Conservation (phyloP, 2,888 invertebrate genomes). For the Dicycla oo region DNA sequence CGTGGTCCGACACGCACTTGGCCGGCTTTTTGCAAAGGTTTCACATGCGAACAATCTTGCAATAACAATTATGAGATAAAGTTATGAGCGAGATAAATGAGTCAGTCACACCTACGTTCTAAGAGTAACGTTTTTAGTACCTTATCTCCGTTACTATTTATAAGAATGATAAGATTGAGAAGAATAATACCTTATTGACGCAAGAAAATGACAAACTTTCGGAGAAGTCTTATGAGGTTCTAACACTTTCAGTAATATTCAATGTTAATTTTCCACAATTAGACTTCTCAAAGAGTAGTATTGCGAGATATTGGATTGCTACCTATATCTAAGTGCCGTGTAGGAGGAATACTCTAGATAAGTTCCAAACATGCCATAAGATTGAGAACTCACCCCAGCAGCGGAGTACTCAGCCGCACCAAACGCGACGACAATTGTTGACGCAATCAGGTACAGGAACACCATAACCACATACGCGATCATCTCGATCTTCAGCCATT, state of each 20-base stretch:
- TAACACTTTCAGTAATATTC: background rate
- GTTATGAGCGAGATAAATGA: background rate
- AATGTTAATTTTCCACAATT: background rate
- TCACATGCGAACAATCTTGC: background rate
- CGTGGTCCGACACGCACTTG: too few relatives aligned
- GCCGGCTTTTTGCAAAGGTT: background rate
- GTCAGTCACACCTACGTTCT: constrained; percentile 10
- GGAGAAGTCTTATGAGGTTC: background rate
- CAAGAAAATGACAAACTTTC: constrained; percentile 3
- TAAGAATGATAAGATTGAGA: background rate
- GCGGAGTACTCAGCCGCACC: constrained; percentile 92
- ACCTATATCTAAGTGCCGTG: background rate
- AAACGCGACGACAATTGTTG: constrained; percentile 93
- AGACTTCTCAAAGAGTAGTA: background rate
- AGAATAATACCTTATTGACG: background rate
- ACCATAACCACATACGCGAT: constrained; percentile 93
- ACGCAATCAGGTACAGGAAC: constrained; percentile 93
- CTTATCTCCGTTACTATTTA: background rate
- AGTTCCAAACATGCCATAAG: background rate
- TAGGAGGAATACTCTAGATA: background rate
- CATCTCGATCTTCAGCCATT: constrained; percentile 96
- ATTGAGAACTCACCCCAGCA: constrained; percentile 92
- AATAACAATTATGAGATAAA: constrained; percentile 5
- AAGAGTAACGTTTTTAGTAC: constrained; percentile 2
- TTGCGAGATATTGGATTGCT: too few relatives aligned